These are phyloP conservation scores for Taurulus bubalis DNA, from an alignment of 2,113 vertebrate species.

Conservation along the genomic window DNA sequence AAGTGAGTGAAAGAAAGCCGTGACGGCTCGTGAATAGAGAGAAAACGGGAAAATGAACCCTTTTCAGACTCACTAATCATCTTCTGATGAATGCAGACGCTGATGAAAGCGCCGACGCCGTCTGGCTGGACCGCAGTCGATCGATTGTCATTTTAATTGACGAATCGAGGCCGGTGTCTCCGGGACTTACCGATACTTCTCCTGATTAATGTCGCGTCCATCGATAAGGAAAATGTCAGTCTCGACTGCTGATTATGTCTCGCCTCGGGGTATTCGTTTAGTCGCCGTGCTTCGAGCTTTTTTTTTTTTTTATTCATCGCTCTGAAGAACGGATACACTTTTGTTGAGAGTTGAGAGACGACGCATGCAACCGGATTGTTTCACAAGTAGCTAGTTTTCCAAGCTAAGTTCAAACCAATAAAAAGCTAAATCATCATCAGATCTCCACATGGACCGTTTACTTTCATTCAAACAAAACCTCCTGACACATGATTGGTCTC, in stretches of 20 bases:
- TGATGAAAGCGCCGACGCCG: background rate
- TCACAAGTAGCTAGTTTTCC: too few relatives aligned
- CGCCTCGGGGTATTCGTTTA: background rate
- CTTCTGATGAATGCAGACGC: conserved; percentile 8
- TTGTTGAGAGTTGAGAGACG: too few relatives aligned
- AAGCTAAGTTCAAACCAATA: too few relatives aligned
- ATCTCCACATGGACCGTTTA: too few relatives aligned
- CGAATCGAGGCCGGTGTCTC: conserved; percentile 12
- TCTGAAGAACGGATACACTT: too few relatives aligned
- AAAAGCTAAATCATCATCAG: too few relatives aligned
- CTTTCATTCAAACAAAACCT: background rate
- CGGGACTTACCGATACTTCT: background rate
- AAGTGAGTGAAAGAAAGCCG: background rate
- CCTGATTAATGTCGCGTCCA: conserved; percentile 2
- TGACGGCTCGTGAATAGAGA: background rate
- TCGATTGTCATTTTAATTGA: conserved; percentile 9
- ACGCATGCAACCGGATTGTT: too few relatives aligned
- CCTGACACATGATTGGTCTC: background rate
- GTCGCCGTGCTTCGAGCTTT: background rate
- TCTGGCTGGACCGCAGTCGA: background rate
- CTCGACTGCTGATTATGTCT: background rate
- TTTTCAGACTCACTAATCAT: background rate
- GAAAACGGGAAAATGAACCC: background rate
- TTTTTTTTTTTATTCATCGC: too few relatives aligned
- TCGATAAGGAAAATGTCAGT: background rate